phyloP scores from a whole-genome alignment of 2,888 invertebrate genomes.

The Lepidochitona cinerea region DNA sequence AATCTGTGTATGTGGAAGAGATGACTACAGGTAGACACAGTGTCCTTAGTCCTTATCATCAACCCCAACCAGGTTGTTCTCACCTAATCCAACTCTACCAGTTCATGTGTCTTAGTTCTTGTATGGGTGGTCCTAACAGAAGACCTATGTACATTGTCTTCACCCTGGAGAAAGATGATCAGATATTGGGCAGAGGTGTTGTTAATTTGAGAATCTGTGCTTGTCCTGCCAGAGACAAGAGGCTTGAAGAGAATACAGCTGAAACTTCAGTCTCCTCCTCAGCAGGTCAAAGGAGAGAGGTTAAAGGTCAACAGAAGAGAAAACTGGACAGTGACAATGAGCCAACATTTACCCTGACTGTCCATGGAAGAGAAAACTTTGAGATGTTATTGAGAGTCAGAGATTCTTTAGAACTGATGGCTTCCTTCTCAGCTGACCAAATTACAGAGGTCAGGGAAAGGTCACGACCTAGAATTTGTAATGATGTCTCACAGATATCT shows the following conservation, averaged over 20 bases:
- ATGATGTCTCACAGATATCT: background rate
- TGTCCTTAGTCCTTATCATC: background rate
- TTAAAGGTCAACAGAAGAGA: background rate
- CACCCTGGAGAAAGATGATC: background rate
- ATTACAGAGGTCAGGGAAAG: background rate
- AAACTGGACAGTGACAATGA: background rate
- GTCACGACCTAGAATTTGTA: background rate
- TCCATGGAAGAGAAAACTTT: conserved; percentile 66
- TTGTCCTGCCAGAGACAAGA: background rate
- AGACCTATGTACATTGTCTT: conserved; percentile 1
- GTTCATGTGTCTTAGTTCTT: background rate
- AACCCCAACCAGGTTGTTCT: background rate
- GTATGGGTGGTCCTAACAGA: conserved; percentile 5
- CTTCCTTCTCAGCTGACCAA: conserved; percentile 13
- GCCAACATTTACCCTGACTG: conserved; percentile 16
- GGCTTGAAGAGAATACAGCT: background rate
- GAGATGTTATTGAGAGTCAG: conserved; percentile 64
- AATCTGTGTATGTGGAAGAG: background rate
- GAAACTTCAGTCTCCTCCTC: background rate
- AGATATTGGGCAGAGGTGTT: background rate
- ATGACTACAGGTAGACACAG: background rate
- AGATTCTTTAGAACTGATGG: conserved; percentile 64
- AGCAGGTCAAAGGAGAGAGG: background rate
- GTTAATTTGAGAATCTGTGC: background rate
- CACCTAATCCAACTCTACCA: background rate